Conservation (phyloP, 1,140 invertebrate genomes). For the Drosophila parabipectinata region DNA sequence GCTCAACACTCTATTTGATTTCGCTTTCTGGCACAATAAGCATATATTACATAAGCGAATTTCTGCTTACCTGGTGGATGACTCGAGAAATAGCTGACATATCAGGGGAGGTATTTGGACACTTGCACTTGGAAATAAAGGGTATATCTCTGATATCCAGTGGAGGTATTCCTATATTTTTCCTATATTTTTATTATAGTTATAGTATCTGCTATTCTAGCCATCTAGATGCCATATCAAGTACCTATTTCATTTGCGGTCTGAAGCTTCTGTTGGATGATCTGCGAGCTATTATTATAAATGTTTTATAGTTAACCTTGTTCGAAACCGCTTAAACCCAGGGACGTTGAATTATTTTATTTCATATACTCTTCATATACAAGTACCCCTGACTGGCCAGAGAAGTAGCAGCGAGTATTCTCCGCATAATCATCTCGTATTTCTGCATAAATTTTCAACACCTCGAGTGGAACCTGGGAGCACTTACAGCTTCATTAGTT, state of each 20-base stretch:
- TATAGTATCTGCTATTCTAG: slow-evolving; percentile 32
- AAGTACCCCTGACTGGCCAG: neutral
- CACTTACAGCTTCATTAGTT: slow-evolving; percentile 50
- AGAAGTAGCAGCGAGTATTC: slow-evolving; percentile 5
- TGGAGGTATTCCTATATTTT: too few relatives aligned
- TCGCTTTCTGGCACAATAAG: slow-evolving; percentile 28
- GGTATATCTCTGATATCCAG: too few relatives aligned
- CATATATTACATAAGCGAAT: slow-evolving; percentile 53
- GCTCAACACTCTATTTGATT: slow-evolving; percentile 30
- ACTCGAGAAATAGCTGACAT: slow-evolving; percentile 22
- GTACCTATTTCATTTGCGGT: slow-evolving; percentile 47
- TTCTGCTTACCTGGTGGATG: slow-evolving; percentile 42
- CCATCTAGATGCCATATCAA: neutral
- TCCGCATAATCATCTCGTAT: slow-evolving; percentile 6
- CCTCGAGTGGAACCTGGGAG: slow-evolving; percentile 28
- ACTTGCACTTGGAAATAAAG: slow-evolving; percentile 6
- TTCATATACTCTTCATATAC: slow-evolving; percentile 16
- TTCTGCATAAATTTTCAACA: slow-evolving; percentile 51
- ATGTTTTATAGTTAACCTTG: slow-evolving; percentile 12
- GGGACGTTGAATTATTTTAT: slow-evolving; percentile 35
- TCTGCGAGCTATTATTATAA: slow-evolving; percentile 27
- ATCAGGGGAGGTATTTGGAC: slow-evolving; percentile 24
- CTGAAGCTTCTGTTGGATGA: slow-evolving; percentile 41
- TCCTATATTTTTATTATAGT: too few relatives aligned
- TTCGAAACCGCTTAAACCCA: slow-evolving; percentile 31